phyloP scores from a whole-genome alignment of 1,140 invertebrate species.

The Dinoponera quadriceps region DNA sequence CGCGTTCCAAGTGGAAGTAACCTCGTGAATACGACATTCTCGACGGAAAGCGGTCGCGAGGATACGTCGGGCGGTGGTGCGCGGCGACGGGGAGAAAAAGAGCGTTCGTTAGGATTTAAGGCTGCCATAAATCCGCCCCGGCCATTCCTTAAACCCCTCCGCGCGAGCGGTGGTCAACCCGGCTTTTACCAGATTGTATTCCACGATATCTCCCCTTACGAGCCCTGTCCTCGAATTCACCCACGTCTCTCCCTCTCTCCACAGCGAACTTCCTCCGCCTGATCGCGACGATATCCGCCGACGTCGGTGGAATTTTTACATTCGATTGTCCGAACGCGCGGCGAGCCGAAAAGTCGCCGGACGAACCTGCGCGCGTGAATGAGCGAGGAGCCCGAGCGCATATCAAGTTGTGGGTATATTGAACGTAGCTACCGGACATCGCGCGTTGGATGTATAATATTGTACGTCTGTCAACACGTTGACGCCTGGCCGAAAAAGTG shows the following conservation, averaged over 20 bases:
- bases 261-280: constrained; percentile 26
- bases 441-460: neutral
- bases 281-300: constrained; percentile 46
- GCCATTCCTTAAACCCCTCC: constrained; percentile 76
- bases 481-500: too few relatives aligned
- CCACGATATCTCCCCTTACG: constrained; percentile 68
- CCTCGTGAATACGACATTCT: constrained; percentile 48
- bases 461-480: neutral
- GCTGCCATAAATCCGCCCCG: constrained; percentile 79
- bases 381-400: neutral
- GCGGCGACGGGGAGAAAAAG: constrained; percentile 30
- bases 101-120: constrained; percentile 78
- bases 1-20: constrained; percentile 14
- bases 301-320: constrained; percentile 44
- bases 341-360: constrained; percentile 6
- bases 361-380: too few relatives aligned
- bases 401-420: neutral
- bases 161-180: constrained; percentile 68
- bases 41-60: constrained; percentile 43
- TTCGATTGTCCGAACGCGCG: constrained; percentile 25
- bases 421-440: too few relatives aligned
- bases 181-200: constrained; percentile 82
- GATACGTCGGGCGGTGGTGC: constrained; percentile 38
- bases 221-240: constrained; percentile 56
- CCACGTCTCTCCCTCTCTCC: constrained; percentile 53